These are phyloP conservation scores for Sceloporus undulatus DNA, from an alignment of 2,113 vertebrate genomes.

Conservation along the genomic window DNA sequence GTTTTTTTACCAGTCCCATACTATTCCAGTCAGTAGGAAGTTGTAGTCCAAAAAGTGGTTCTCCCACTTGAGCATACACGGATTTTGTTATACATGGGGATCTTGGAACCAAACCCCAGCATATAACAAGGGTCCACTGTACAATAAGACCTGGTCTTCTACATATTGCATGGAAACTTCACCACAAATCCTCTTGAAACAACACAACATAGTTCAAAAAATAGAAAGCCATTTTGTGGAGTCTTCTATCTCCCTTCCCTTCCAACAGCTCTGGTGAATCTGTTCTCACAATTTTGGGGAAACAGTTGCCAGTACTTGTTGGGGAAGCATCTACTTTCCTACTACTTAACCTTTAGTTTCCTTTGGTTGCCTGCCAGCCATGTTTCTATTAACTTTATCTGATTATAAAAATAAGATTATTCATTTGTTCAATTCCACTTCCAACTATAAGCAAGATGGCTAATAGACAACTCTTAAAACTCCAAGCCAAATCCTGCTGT, in stretches of 20 bases:
- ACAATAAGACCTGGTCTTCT: background rate
- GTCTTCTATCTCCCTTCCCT: background rate
- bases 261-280: background rate
- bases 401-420: slow-evolving; percentile 26
- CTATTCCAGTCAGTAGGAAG: too few relatives aligned
- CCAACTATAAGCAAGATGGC: background rate
- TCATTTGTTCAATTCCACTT: slow-evolving; percentile 3
- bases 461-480: background rate
- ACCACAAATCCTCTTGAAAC: too few relatives aligned
- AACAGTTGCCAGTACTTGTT: slow-evolving; percentile 7
- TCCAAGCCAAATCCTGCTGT: background rate
- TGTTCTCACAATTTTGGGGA: background rate
- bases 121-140: too few relatives aligned
- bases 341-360: background rate
- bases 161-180: background rate
- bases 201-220: too few relatives aligned
- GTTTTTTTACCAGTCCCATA: too few relatives aligned
- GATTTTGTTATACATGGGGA: too few relatives aligned
- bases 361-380: background rate
- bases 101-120: too few relatives aligned
- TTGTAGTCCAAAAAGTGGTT: too few relatives aligned
- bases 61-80: too few relatives aligned
- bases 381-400: slow-evolving; percentile 27
- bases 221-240: background rate
- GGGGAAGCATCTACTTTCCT: slow-evolving; percentile 3